Conservation (phyloP, 2,113 vertebrate genomes). For the Neolamprologus tretocephalus region DNA sequence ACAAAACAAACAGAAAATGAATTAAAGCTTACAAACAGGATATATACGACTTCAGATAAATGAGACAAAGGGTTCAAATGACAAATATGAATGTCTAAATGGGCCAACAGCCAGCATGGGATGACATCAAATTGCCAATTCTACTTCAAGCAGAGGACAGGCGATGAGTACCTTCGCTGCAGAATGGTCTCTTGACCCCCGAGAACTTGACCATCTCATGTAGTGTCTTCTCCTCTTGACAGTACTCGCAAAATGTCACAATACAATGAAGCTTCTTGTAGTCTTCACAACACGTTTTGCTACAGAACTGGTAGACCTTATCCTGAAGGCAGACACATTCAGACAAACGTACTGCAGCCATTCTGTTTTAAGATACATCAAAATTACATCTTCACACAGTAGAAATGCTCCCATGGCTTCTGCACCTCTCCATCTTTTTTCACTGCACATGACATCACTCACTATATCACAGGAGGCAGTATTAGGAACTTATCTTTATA, state of each 20-base stretch:
- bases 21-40: not conserved
- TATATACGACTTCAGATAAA: not conserved
- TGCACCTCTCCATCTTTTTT: not conserved
- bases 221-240: conserved; percentile 97
- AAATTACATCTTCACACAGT: not conserved
- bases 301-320: conserved; percentile 97
- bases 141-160: not conserved
- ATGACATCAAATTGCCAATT: not conserved
- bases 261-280: conserved; percentile 99
- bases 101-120: not conserved
- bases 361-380: not conserved
- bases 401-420: not conserved
- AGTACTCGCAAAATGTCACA: conserved; percentile 95
- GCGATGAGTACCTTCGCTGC: conserved; percentile 86
- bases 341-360: not conserved
- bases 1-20: not conserved
- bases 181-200: conserved; percentile 95
- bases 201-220: conserved; percentile 95
- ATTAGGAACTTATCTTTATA: not conserved
- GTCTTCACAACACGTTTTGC: conserved; percentile 91
- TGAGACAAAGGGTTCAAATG: not conserved
- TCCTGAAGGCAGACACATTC: conserved; percentile 73
- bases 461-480: not conserved
- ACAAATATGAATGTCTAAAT: not conserved
- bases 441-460: not conserved